phyloP scores from a whole-genome alignment of 2,113 vertebrate genomes.

The Muntiacus muntjak region DNA sequence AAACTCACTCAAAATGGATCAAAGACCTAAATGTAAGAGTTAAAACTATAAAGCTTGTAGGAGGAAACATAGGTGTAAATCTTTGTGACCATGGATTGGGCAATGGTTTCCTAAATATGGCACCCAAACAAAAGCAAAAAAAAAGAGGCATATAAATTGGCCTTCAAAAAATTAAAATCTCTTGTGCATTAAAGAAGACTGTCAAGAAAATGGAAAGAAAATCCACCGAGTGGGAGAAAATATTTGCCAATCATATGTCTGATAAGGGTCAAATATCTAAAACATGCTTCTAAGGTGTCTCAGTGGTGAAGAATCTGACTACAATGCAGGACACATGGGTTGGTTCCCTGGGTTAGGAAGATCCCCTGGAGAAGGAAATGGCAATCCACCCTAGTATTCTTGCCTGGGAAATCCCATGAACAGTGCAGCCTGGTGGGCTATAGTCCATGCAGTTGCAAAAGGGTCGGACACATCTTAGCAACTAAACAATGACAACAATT shows the following conservation, averaged over 20 bases:
- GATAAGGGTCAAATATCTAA: neutral
- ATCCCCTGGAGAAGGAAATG: neutral
- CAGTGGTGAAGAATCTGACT: neutral
- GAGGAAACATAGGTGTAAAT: neutral
- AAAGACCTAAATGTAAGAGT: neutral
- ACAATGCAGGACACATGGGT: neutral
- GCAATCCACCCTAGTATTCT: neutral
- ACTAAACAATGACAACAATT: neutral
- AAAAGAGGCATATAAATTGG: neutral
- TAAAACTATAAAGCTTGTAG: neutral
- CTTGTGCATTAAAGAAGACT: neutral
- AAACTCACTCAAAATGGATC: neutral
- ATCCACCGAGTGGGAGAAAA: neutral
- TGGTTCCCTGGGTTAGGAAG: neutral
- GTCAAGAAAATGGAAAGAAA: neutral
- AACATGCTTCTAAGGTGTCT: neutral
- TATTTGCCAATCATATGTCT: neutral
- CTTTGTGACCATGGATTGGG: neutral
- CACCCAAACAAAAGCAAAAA: neutral
- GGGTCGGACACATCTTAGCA: neutral
- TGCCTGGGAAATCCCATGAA: neutral
- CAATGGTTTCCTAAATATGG: neutral
- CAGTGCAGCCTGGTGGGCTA: neutral
- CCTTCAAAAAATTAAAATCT: neutral
- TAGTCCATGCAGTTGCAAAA: neutral